These are phyloP conservation scores for Spodoptera exigua DNA, from an alignment of 2,888 invertebrate species.

Conservation along the genomic window DNA sequence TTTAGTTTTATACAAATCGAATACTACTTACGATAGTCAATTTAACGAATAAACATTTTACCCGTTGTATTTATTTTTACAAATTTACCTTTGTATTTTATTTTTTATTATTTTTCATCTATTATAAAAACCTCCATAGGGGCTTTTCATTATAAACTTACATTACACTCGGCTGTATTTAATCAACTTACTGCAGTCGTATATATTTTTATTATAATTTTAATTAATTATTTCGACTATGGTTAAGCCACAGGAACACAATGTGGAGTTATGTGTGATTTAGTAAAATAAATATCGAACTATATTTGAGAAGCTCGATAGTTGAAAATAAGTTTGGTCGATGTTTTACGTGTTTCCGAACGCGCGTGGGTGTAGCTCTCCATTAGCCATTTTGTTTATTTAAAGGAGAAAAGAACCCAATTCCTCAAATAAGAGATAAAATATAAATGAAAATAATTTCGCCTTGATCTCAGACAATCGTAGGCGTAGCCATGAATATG, in stretches of 20 bases:
- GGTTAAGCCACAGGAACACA: slow-evolving; percentile 84
- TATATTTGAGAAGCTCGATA: slow-evolving; percentile 52
- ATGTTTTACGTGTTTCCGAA: slow-evolving; percentile 29
- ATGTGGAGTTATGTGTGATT: slow-evolving; percentile 72
- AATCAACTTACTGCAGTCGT: slow-evolving; percentile 83
- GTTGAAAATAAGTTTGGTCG: slow-evolving; percentile 42
- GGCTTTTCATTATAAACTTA: slow-evolving; percentile 87
- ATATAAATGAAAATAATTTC: neutral
- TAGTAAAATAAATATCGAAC: slow-evolving; percentile 57
- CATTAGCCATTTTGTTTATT: slow-evolving; percentile 4
- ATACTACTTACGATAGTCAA: slow-evolving; percentile 89
- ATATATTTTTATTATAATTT: slow-evolving; percentile 72
- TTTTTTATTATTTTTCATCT: slow-evolving; percentile 75
- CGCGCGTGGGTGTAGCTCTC: slow-evolving; percentile 27
- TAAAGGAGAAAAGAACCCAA: neutral
- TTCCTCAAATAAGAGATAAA: neutral
- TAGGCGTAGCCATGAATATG: neutral
- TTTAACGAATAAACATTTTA: slow-evolving; percentile 89
- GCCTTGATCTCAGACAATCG: neutral
- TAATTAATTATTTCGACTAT: slow-evolving; percentile 79
- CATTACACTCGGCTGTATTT: slow-evolving; percentile 83
- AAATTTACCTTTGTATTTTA: slow-evolving; percentile 88
- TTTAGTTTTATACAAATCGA: slow-evolving; percentile 90
- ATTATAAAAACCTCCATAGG: slow-evolving; percentile 89
- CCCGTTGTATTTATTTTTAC: slow-evolving; percentile 85